Base-by-base conservation (phyloP, 2,797 vertebrate genomes). In the Rhabdomys pumilio region DNA sequence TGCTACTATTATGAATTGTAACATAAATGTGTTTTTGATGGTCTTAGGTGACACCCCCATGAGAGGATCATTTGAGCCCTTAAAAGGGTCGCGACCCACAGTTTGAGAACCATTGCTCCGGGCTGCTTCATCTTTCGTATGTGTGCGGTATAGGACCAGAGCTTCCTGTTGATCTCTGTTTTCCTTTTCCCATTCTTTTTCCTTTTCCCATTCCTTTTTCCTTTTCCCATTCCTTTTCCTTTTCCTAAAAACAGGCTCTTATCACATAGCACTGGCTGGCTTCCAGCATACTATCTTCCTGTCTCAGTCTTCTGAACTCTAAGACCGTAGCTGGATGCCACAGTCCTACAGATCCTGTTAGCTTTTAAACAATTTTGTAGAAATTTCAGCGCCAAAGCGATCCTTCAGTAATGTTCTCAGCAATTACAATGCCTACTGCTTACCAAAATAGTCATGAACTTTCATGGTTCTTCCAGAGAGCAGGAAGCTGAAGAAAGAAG, bases 241-340 rank as follows among this genome's bases (percentile, higher is more conserved):
- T 75, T 73, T 17, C 29, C 29, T 41, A 41, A 53, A 80, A 38
- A 26, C 47, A 55, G 34, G 47, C 47, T 17, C 29, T 86, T 65
- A 41, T 12, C 34, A 20, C 19, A 7, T 44, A 44, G 55, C 38
- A 20, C 72, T 59, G 55, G 38, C 26, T 89, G 26, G 3, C 55
- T 3, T 10, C 29, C 9, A 61, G n/a, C 26, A 59, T 31, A 8
- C 15, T 4, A 4, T 20, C 14, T 9, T 14, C 67, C 53, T 75
- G 53, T 17, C 34, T 75, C 24, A 2, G 10, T 22, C 55, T 61
- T 59, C 53, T 61, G 26, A 61, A 38, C 55, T 76, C 86, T 61
- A 47, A 3, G 26, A 34, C 41, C 44, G 38, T 19, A 61, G 38
- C 1, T 15, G 11, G 0, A 2, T 47, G 6, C 1, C 61, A 50